Evolutionary conservation across 2,888 invertebrate species (phyloP), one percentile per base, ranked within the genome.

Genomic region (Trichogramma evanescens): DNA sequence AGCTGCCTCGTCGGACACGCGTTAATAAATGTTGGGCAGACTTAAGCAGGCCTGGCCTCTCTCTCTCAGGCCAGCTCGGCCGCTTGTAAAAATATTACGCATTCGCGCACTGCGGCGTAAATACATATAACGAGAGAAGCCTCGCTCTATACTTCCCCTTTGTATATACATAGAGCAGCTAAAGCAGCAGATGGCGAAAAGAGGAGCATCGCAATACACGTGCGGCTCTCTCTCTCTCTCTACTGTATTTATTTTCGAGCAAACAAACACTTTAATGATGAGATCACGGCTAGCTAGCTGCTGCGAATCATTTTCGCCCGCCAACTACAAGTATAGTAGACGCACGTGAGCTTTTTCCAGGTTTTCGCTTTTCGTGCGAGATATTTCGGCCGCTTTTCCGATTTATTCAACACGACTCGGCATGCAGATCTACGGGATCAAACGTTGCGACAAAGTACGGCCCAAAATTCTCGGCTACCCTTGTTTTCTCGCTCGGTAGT

Each of bases 201-300:
- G 48, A 9, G 48, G 42, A 51, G 41, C 63, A 59, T 38, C 60
- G 48, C 48, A 39, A 42, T 38, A 50, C 52, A 53, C 51, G 42
- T 53, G 54, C 26, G 26, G 26, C 26, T 26, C 26, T 2, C 26
- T 26, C 26, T 2, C 26, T 26, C 26, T 26, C 26, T 26, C 26
- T 26, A 26, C 26, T 51, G 62, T 72, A 72, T 71, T 73, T 72
- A 71, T 74, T 74, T 73, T 74, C 70, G 69, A 72, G 71, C 71
- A 74, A 74, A 74, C 73, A 71, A 71, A 70, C 71, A 71, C 69
- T 72, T 72, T 70, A 70, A 72, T 69, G 71, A 70, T 70, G 71
- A 69, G 71, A 72, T 72, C 71, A 71, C 66, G 26, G 69, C 68
- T 67, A 63, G 65, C 62, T 60, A 61, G 58, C 62, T 43, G 64